phyloP scores from a whole-genome alignment of 2,888 invertebrate genomes.

The Brachyptera putata region DNA sequence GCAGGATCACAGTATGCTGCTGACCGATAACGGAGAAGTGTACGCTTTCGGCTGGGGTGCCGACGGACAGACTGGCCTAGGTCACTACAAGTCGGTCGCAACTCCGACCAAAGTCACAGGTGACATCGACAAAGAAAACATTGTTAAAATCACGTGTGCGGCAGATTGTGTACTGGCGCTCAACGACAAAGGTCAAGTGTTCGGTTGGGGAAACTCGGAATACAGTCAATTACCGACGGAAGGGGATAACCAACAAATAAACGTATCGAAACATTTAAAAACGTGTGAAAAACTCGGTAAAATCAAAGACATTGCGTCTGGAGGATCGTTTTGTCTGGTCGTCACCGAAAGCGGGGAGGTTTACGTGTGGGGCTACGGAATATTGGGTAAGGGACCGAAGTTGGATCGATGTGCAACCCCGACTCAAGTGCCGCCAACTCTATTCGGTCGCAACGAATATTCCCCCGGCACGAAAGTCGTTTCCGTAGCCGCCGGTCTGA shows the following conservation, averaged over 20 bases:
- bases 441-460: constrained; percentile 85
- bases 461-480: constrained; percentile 62
- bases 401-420: constrained; percentile 64
- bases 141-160: constrained; percentile 72
- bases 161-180: constrained; percentile 88
- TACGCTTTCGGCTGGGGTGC: constrained; percentile 91
- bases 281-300: constrained; percentile 65
- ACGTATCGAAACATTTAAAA: constrained; percentile 61
- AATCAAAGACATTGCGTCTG: constrained; percentile 74
- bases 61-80: constrained; percentile 90
- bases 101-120: constrained; percentile 63
- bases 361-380: constrained; percentile 91
- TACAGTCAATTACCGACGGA: constrained; percentile 73
- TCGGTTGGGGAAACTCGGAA: constrained; percentile 97
- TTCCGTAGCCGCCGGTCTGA: constrained; percentile 66
- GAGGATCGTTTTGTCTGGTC: constrained; percentile 81
- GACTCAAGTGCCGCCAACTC: constrained; percentile 65
- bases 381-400: constrained; percentile 83
- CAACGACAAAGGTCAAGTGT: constrained; percentile 83
- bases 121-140: constrained; percentile 75
- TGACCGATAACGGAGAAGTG: constrained; percentile 75
- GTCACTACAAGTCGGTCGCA: constrained; percentile 55
- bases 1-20: constrained; percentile 83
- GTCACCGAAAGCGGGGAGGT: constrained; percentile 80
- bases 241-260: constrained; percentile 62